Base-by-base conservation (phyloP, 2,797 vertebrate genomes). In the Champsocephalus gunnari region DNA sequence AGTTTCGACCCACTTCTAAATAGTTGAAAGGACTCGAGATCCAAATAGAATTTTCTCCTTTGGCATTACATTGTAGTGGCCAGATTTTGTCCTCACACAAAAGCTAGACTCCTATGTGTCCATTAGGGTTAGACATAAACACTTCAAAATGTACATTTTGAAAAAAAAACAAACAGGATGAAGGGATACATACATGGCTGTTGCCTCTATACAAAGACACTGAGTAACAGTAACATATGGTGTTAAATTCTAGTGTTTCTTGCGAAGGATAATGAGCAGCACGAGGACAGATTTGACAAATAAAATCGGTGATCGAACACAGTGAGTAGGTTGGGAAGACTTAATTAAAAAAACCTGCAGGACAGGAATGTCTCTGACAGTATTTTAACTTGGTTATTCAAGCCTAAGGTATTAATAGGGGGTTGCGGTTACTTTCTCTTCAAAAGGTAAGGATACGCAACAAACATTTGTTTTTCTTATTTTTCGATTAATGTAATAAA, bases 261-360 rank as follows among this genome's bases (percentile, higher is more conserved):
- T 81, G 71, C 57, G 17, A 49, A 6, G 45, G 45, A 83, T 72
- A 73, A 73, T 61, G 24, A 71, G 67, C 57, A 19, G 45, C 38
- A 57, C 45, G 55, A 66, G 59, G 67, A 72, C 32, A 62, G 55
- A 86, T 84, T 66, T 84, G 58, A 81, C 71, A 75, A 83, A 81
- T 66, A 62, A 70, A 82, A 73, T 71, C 84, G 71, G 57, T 34
- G 66, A 86, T 78, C n/a, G 50, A 78, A 71, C 73, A 80, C 72
- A 79, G 75, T 87, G 74, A 62, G 77, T 57, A 64, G 55, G 12
- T 9, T 64, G 32, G 32, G 62, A 70, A 65, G 62, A 64, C 41
- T 77, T 79, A 47, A 47, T 71, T 73, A 28, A 28, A 81, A 70
- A 44, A 79, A 69, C 63, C 61, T 71, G 66, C 76, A 75, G 66